phyloP scores from a whole-genome alignment of 2,888 invertebrate species.

The Ochropleura leucogaster region DNA sequence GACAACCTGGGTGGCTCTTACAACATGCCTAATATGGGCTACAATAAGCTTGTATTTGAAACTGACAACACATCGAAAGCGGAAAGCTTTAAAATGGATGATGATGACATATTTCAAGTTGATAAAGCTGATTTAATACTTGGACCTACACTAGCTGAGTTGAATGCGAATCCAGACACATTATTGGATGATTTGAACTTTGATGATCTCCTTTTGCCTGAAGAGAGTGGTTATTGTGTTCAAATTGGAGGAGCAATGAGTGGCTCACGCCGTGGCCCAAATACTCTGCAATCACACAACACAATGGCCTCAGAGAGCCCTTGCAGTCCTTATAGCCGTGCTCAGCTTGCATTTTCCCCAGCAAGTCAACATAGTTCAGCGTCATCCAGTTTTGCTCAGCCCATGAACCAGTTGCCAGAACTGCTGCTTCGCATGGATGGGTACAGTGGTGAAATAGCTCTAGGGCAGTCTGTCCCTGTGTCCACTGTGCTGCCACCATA shows the following conservation, averaged over 20 bases:
- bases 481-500: slow-evolving; percentile 88
- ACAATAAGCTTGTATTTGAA: slow-evolving; percentile 83
- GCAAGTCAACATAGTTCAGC: slow-evolving; percentile 92
- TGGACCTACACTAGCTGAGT: slow-evolving; percentile 95
- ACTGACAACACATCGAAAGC: slow-evolving; percentile 85
- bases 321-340: slow-evolving; percentile 88
- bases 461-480: slow-evolving; percentile 92
- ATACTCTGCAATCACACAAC: slow-evolving; percentile 74
- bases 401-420: slow-evolving; percentile 90
- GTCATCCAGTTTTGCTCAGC: slow-evolving; percentile 86
- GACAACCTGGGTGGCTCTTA: slow-evolving; percentile 85
- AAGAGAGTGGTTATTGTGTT: slow-evolving; percentile 91
- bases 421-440: slow-evolving; percentile 92
- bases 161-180: slow-evolving; percentile 96
- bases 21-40: slow-evolving; percentile 82
- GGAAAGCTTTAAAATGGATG: slow-evolving; percentile 95
- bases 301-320: slow-evolving; percentile 83
- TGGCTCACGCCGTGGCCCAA: slow-evolving; percentile 76
- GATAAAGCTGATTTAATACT: slow-evolving; percentile 96
- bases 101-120: slow-evolving; percentile 96
- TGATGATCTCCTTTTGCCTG: slow-evolving; percentile 95
- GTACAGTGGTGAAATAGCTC: slow-evolving; percentile 88
- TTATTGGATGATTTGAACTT: slow-evolving; percentile 96
- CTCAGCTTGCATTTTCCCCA: slow-evolving; percentile 91
- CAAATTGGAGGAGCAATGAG: slow-evolving; percentile 89